Conservation (phyloP, 1,140 invertebrate species). For the Tribolium madens region DNA sequence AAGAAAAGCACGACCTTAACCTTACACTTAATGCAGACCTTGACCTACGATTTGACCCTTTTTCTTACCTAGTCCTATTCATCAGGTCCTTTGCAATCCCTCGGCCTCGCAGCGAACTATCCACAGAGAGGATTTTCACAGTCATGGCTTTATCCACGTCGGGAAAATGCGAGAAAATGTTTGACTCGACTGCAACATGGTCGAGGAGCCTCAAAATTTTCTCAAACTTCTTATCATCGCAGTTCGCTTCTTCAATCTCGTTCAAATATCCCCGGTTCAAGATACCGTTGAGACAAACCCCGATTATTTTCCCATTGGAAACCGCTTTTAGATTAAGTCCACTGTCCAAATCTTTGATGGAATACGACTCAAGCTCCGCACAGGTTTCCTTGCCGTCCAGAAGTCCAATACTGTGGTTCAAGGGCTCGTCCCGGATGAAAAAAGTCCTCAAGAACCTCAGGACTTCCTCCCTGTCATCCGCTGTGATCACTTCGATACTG, state of each 20-base stretch:
- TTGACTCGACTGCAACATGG: conserved; percentile 70
- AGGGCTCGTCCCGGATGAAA: conserved; percentile 80
- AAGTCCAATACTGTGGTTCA: conserved; percentile 74
- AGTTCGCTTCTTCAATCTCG: conserved; percentile 62
- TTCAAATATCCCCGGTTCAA: conserved; percentile 65
- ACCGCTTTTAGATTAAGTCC: conserved; percentile 75
- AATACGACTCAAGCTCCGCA: conserved; percentile 75
- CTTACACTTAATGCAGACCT: conserved; percentile 38
- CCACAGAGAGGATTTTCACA: conserved; percentile 76
- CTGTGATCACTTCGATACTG: conserved; percentile 54
- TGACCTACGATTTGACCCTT: conserved; percentile 26
- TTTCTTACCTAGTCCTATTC: conserved; percentile 73
- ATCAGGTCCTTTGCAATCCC: conserved; percentile 75
- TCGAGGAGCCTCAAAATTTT: conserved; percentile 74
- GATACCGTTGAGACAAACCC: conserved; percentile 66
- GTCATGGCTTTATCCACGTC: conserved; percentile 71
- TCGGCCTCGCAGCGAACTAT: conserved; percentile 73
- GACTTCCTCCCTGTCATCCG: conserved; percentile 55
- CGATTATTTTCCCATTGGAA: conserved; percentile 71
- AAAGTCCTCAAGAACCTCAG: conserved; percentile 62
- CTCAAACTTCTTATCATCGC: conserved; percentile 71
- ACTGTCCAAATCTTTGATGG: conserved; percentile 70
- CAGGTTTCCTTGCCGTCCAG: conserved; percentile 75
- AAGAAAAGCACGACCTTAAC: conserved; percentile 15
- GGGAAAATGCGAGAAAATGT: conserved; percentile 70